phyloP scores from a whole-genome alignment of 2,113 vertebrate genomes.

The Erythrocercus mccallii region DNA sequence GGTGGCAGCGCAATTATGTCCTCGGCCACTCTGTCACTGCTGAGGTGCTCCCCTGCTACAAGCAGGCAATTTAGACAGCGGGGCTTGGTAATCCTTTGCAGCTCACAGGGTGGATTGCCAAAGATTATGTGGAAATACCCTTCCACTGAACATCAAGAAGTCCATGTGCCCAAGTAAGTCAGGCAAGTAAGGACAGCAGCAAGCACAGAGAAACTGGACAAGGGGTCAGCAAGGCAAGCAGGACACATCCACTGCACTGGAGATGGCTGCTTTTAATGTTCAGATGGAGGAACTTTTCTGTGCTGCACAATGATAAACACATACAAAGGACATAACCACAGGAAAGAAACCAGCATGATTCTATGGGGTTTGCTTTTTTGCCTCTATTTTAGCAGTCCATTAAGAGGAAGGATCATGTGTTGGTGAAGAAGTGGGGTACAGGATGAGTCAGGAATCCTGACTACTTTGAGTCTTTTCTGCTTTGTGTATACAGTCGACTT shows the following conservation, averaged over 20 bases:
- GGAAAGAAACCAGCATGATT: neutral
- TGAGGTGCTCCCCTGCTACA: neutral
- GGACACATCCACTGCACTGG: neutral
- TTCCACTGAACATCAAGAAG: neutral
- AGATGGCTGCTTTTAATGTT: neutral
- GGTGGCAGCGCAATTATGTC: neutral
- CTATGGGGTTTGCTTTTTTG: neutral
- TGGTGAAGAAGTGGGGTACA: neutral
- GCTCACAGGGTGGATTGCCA: neutral
- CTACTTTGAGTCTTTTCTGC: neutral
- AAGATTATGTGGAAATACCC: neutral
- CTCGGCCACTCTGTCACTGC: neutral
- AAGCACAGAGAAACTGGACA: neutral
- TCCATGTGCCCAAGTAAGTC: neutral
- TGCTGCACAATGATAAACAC: neutral
- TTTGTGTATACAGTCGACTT: accelerated
- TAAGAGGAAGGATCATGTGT: neutral
- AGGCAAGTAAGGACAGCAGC: neutral
- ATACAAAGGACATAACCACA: neutral
- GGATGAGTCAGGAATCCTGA: neutral
- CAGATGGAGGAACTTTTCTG: neutral
- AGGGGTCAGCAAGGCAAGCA: neutral
- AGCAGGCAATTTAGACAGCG: neutral
- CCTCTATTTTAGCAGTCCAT: neutral
- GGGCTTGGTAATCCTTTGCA: neutral